Evolutionary conservation across 2,797 vertebrate species (phyloP), one percentile per base, ranked within the genome.

Genomic region (Zalophus californianus): DNA sequence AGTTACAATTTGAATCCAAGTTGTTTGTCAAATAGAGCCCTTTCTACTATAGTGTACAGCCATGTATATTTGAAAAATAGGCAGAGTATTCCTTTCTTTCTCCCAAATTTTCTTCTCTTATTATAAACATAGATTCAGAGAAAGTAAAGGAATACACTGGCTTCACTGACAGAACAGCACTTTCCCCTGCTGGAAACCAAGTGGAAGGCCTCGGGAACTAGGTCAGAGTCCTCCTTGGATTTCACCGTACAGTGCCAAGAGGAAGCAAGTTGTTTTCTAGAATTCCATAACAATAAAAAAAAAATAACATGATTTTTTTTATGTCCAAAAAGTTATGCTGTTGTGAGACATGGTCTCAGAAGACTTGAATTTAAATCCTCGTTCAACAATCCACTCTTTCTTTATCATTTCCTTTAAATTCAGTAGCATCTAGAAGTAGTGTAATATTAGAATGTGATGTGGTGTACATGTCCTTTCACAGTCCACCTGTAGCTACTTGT

Each of bases 381-480:
- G 5, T 85, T 91, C 41, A 75, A 44, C 21, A 75, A 44, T 29
- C 5, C 38, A 66, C 60, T 52, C 18, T 70, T 66, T 78, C 48
- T 50, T 84, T 79, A 58, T 72, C 68, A 38, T 84, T 95, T 93
- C 35, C 50, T 93, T 87, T 44, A 90, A 90, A 83, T 21, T 25
- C 52, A 83, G 27, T 70, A 77, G 29, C 20, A 27, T 95, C 44
- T 25, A 27, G 48, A 80, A 93, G n/a, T 72, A 78, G 16, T 75
- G 9, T 35, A 29, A 64, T 73, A n/a, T 88, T 75, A 88, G 23
- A 88, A 58, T 9, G 20, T 12, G 29, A 18, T 56, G 41, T 58
- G 38, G 16, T 32, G 0, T 92, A 92, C 13, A 78, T 52, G 44
- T 32, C 27, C 80, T 93, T 96, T 41, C 41, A 90, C 9, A 48